Evolutionary conservation across 2,113 vertebrate genomes (phyloP).

Genomic region (Coptodon bakossiorum): DNA sequence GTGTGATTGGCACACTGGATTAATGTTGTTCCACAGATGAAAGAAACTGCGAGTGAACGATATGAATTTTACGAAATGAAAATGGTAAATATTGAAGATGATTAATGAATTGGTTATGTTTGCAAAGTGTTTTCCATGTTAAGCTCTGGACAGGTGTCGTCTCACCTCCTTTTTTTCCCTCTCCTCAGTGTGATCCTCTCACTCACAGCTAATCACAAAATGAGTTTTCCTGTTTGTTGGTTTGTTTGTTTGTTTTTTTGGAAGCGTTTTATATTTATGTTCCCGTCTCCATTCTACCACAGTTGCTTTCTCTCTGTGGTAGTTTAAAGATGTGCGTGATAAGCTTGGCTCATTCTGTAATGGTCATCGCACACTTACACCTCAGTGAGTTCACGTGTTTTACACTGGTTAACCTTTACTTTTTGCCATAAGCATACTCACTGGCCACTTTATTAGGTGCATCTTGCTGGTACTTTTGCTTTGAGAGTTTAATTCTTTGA

Average conservation of each 20-base stretch:
- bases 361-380: neutral
- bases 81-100: conserved; percentile 47
- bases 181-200: neutral
- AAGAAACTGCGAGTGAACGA: conserved; percentile 23
- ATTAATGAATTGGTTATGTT: conserved; percentile 48
- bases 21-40: conserved; percentile 51
- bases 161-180: neutral
- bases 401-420: neutral
- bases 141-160: conserved; percentile 33
- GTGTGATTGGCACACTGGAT: conserved; percentile 62
- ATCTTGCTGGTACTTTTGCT: neutral
- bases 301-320: neutral
- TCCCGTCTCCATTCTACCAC: neutral
- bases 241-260: neutral
- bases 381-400: conserved; percentile 6
- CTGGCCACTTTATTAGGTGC: neutral
- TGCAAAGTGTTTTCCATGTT: conserved; percentile 12
- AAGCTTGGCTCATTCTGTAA: neutral
- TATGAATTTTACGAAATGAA: conserved; percentile 34
- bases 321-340: neutral
- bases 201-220: conserved; percentile 1
- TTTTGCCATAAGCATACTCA: neutral
- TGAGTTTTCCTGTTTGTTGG: neutral
- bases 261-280: neutral
- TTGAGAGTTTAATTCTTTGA: neutral